These are phyloP conservation scores for Antheraea assamensis DNA, from an alignment of 2,888 invertebrate genomes.

Conservation along the genomic window DNA sequence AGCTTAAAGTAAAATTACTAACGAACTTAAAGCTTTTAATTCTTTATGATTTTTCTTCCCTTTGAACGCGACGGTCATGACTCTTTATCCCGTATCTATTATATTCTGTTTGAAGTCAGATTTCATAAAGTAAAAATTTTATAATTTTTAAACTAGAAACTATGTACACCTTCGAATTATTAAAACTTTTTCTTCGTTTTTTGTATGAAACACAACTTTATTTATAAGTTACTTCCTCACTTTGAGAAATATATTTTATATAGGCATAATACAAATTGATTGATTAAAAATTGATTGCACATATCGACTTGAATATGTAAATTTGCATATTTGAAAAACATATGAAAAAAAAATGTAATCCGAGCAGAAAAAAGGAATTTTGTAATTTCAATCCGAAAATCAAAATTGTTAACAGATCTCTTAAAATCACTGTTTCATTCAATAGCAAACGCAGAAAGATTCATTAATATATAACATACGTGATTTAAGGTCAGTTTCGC, in stretches of 20 bases:
- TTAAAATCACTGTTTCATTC: background rate
- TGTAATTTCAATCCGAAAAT: no score
- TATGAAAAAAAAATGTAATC: background rate
- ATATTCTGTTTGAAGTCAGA: background rate
- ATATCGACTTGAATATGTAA: background rate
- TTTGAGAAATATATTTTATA: background rate
- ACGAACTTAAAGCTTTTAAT: slow-evolving; percentile 15
- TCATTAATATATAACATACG: background rate
- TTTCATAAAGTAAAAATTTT: background rate
- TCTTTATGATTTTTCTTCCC: slow-evolving; percentile 8
- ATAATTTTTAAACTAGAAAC: background rate
- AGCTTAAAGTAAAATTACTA: slow-evolving; percentile 14
- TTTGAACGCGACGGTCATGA: background rate
- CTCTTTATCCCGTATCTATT: background rate
- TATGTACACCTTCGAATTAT: background rate
- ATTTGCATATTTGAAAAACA: background rate
- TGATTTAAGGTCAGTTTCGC: background rate
- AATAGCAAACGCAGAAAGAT: background rate
- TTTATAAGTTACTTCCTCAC: background rate
- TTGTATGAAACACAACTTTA: background rate
- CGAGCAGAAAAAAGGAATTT: no score
- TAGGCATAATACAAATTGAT: background rate
- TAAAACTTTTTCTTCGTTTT: background rate
- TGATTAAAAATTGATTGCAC: no score
- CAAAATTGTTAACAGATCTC: no score